Percentiles rank a stretch among this genome's conserved stretches.
phyloP scores from a whole-genome alignment of 2,113 vertebrate genomes.

The Nibea coibor region DNA sequence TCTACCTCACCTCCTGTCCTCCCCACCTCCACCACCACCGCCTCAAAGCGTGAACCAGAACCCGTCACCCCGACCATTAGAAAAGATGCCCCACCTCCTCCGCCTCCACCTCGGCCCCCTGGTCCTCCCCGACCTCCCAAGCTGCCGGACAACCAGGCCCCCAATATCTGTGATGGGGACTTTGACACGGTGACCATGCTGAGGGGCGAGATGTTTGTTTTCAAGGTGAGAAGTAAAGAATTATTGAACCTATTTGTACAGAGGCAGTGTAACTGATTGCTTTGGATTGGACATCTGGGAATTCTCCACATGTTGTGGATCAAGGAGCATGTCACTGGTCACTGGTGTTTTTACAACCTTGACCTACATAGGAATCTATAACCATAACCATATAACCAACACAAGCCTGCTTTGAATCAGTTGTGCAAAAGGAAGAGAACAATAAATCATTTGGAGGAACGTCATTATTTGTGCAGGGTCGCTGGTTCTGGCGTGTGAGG shows the following conservation, averaged over 20 bases:
- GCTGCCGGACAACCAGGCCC: constrained; percentile 81
- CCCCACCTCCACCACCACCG: constrained; percentile 67
- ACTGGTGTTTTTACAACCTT: background rate
- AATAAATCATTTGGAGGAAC: background rate
- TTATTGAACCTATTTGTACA: background rate
- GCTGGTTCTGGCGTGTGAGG: constrained; percentile 96
- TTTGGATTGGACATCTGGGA: background rate
- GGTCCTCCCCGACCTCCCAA: constrained; percentile 81
- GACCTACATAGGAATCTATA: background rate
- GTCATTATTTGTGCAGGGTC: constrained; percentile 82
- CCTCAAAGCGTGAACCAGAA: constrained; percentile 13
- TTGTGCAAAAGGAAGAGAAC: background rate
- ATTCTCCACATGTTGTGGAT: background rate
- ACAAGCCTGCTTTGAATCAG: background rate
- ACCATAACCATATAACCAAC: background rate
- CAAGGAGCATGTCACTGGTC: background rate
- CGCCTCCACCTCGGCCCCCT: constrained; percentile 65
- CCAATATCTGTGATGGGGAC: constrained; percentile 82
- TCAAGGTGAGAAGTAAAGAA: constrained; percentile 77
- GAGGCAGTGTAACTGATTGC: background rate
- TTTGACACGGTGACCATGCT: constrained; percentile 84
- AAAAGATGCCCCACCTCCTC: constrained; percentile 55
- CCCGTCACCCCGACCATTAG: constrained; percentile 66
- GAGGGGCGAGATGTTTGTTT: constrained; percentile 86
- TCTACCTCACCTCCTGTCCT: constrained; percentile 61